Percentiles rank a stretch among this genome's conserved stretches.
Conservation (phyloP, 2,797 vertebrate species). For the Coregonus suidteri region DNA sequence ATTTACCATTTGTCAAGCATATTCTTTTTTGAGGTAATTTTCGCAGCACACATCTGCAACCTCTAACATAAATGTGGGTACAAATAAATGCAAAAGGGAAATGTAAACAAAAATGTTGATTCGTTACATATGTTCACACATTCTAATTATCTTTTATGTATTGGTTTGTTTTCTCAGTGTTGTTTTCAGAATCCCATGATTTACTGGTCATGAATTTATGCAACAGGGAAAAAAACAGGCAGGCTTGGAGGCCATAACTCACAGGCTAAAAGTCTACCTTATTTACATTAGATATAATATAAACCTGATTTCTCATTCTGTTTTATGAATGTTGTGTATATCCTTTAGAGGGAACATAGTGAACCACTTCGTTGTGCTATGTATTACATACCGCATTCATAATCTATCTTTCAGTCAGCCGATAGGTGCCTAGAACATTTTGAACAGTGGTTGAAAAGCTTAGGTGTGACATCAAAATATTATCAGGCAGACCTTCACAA, state of each 20-base stretch:
- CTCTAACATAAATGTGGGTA: slow-evolving; percentile 38
- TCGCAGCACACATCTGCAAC: slow-evolving; percentile 20
- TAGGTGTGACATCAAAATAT: neutral
- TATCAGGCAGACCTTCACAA: slow-evolving; percentile 3
- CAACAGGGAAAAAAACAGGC: slow-evolving; percentile 67
- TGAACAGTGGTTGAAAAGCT: neutral
- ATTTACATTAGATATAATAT: slow-evolving; percentile 77
- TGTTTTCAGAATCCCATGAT: slow-evolving; percentile 66
- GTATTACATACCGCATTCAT: neutral
- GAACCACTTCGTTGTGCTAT: slow-evolving; percentile 28
- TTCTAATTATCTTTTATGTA: slow-evolving; percentile 75
- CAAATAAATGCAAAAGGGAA: slow-evolving; percentile 54
- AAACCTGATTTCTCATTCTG: slow-evolving; percentile 66
- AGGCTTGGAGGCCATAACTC: slow-evolving; percentile 75
- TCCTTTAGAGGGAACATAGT: slow-evolving; percentile 45
- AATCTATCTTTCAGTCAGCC: slow-evolving; percentile 1
- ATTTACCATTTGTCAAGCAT: slow-evolving; percentile 36
- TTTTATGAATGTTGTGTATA: slow-evolving; percentile 60
- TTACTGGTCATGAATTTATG: slow-evolving; percentile 81
- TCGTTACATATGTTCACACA: slow-evolving; percentile 63
- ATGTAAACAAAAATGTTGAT: slow-evolving; percentile 64
- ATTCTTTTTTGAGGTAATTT: slow-evolving; percentile 37
- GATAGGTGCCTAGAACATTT: neutral
- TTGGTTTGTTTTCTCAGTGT: slow-evolving; percentile 60
- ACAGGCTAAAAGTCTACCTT: slow-evolving; percentile 74